phyloP scores from a whole-genome alignment of 1,140 invertebrate species.

The Tigriopus japonicus region DNA sequence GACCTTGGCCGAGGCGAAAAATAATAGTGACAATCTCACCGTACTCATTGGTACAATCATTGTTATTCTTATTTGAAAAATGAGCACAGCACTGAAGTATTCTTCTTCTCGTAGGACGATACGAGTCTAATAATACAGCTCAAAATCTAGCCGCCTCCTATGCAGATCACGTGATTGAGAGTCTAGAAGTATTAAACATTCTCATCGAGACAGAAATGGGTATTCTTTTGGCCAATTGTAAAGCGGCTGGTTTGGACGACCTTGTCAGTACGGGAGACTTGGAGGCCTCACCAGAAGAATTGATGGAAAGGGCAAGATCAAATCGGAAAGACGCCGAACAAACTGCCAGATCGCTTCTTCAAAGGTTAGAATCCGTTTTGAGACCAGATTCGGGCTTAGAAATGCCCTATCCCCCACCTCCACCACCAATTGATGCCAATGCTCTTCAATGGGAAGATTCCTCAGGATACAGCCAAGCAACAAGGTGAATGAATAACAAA shows the following conservation, averaged over 20 bases:
- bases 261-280: too few species aligned
- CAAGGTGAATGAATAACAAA: too few species aligned
- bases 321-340: conserved; percentile 45
- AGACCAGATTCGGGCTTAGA: conserved; percentile 17
- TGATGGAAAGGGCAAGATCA: conserved; percentile 32
- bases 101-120: conserved; percentile 25
- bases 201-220: conserved; percentile 48
- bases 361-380: conserved; percentile 34
- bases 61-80: too few species aligned
- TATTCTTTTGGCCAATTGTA: conserved; percentile 29
- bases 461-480: too few species aligned
- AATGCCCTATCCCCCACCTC: too few species aligned
- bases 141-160: conserved; percentile 46
- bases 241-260: too few species aligned
- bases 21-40: conserved; percentile 48
- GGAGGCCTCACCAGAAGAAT: conserved; percentile 18
- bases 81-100: too few species aligned
- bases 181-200: conserved; percentile 51
- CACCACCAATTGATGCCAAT: too few species aligned
- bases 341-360: conserved; percentile 43
- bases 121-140: conserved; percentile 55
- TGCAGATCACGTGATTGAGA: conserved; percentile 51
- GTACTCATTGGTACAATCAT: conserved; percentile 40
- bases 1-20: conserved; percentile 48
- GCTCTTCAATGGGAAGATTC: too few species aligned